phyloP scores from a whole-genome alignment of 2,888 invertebrate genomes.

The Cheilosia vulpina region DNA sequence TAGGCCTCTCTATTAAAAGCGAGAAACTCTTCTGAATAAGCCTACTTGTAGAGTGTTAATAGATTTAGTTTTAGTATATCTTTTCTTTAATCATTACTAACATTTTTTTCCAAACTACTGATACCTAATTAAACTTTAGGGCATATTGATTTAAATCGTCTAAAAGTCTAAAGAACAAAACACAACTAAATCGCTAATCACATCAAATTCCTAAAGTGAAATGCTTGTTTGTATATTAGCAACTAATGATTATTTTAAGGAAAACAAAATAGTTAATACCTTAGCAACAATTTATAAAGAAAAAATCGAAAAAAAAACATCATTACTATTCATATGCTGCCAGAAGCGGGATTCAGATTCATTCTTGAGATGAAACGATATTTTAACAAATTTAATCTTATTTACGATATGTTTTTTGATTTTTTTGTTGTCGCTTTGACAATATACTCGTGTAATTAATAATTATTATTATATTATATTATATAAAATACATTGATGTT shows the following conservation, averaged over 20 bases:
- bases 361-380: neutral
- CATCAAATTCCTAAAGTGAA: conserved; percentile 4
- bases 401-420: neutral
- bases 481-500: too few relatives aligned
- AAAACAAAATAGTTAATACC: neutral
- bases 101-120: neutral
- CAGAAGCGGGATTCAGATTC: neutral
- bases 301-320: neutral
- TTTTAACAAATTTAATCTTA: neutral
- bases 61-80: neutral
- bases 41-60: neutral
- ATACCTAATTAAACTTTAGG: neutral
- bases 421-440: too few relatives aligned
- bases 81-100: neutral
- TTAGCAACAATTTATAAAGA: conserved; percentile 1
- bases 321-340: neutral
- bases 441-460: neutral
- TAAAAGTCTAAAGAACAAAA: neutral
- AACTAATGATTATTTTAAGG: conserved; percentile 2
- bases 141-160: neutral
- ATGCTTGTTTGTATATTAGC: neutral
- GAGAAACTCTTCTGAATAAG: neutral
- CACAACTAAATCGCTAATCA: neutral
- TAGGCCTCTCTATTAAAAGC: too few relatives aligned
- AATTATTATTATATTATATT: neutral